These are phyloP conservation scores for Yoshiicerus persimilis DNA, from an alignment of 1,140 invertebrate genomes.

Conservation along the genomic window DNA sequence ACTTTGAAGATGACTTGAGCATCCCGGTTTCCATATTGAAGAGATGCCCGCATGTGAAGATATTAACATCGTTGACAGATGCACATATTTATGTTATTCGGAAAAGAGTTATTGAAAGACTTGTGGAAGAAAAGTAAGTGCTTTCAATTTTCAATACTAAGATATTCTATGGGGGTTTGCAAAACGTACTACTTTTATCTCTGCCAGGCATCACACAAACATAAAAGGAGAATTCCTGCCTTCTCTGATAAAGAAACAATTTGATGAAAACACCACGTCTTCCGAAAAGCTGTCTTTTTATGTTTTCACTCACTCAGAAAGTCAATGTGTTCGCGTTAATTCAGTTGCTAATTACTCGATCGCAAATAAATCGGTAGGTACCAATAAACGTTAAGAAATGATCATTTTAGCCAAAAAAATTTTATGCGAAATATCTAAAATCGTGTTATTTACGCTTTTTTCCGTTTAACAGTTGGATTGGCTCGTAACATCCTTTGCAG, in stretches of 20 bases:
- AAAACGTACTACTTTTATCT: not conserved
- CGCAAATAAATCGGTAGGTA: constrained; percentile 40
- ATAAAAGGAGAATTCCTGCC: constrained; percentile 49
- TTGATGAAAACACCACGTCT: not conserved
- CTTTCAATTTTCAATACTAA: not conserved
- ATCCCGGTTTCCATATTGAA: constrained; percentile 54
- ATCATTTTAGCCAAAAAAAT: not conserved
- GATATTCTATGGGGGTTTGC: not conserved
- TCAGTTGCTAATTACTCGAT: constrained; percentile 28
- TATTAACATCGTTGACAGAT: constrained; percentile 57
- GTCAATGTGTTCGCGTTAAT: constrained; percentile 33
- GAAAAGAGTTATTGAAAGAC: constrained; percentile 57
- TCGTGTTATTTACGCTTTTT: not conserved
- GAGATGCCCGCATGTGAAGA: constrained; percentile 55
- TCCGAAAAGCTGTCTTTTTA: not conserved
- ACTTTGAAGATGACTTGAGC: constrained; percentile 57
- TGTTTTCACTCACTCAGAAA: constrained; percentile 21
- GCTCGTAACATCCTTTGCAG: constrained; percentile 31
- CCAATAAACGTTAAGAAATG: not conserved
- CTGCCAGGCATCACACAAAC: constrained; percentile 31
- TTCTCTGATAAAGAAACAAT: constrained; percentile 36
- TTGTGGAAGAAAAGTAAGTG: not conserved
- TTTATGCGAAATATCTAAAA: not conserved
- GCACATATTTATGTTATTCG: constrained; percentile 61
- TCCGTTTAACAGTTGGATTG: constrained; percentile 34